Evolutionary conservation across 2,797 vertebrate genomes (phyloP).

Genomic region (Pseudochaenichthys georgianus): DNA sequence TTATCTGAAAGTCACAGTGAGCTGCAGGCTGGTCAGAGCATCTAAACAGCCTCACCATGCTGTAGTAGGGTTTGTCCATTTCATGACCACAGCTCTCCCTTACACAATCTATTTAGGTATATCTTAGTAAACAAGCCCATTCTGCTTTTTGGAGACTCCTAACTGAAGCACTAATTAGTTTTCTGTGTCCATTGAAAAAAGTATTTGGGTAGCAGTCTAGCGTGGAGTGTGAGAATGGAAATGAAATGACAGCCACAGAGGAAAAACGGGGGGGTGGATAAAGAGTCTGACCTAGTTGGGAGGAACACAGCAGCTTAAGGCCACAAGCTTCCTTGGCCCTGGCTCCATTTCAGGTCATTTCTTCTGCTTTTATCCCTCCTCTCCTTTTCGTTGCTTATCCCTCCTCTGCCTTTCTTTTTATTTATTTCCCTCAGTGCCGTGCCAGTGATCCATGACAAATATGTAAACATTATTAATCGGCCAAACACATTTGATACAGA

Average conservation of each 20-base stretch:
- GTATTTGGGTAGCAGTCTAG: constrained; percentile 40
- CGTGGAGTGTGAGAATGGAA: constrained; percentile 66
- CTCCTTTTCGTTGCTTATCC: constrained; percentile 45
- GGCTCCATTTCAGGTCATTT: constrained; percentile 80
- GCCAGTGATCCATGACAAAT: constrained; percentile 47
- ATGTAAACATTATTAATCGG: constrained; percentile 39
- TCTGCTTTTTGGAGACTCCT: constrained; percentile 21
- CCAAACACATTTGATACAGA: constrained; percentile 22
- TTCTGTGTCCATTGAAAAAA: constrained; percentile 40
- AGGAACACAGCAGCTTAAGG: constrained; percentile 74
- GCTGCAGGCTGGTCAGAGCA: constrained; percentile 37
- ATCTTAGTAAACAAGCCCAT: constrained; percentile 7
- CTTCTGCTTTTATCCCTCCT: constrained; percentile 59
- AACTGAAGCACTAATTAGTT: constrained; percentile 20
- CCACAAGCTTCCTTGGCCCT: constrained; percentile 75
- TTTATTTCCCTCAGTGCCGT: constrained; percentile 21
- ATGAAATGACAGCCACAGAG: constrained; percentile 70
- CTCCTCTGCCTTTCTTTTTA: constrained; percentile 27
- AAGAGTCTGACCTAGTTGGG: constrained; percentile 82
- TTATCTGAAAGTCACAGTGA: constrained; percentile 45
- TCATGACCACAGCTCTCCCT: constrained; percentile 30
- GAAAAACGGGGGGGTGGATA: constrained; percentile 26
- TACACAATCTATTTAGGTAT: constrained; percentile 24
- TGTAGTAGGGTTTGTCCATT: constrained; percentile 42
- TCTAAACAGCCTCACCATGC: constrained; percentile 35